Percentiles rank a stretch among this genome's conserved stretches.
These are phyloP conservation scores for Drosophila pallidifrons DNA, from an alignment of 1,140 invertebrate species.

Conservation along the genomic window DNA sequence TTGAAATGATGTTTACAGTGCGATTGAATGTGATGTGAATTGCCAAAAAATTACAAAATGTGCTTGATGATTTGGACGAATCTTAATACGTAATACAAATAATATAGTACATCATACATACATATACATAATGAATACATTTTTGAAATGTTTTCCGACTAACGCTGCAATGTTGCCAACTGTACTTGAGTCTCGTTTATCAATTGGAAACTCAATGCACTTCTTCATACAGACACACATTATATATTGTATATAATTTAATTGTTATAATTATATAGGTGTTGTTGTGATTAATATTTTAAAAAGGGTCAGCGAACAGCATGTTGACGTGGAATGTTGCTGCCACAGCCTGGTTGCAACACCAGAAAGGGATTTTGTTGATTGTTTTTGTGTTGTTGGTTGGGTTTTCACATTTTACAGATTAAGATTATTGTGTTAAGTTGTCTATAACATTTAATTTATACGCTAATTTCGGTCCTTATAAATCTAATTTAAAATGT, in stretches of 20 bases:
- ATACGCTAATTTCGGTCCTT: constrained; percentile 65
- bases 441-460: constrained; percentile 76
- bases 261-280: constrained; percentile 9
- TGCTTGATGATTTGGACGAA: constrained; percentile 22
- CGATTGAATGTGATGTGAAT: constrained; percentile 17
- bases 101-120: constrained; percentile 6
- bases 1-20: constrained; percentile 15
- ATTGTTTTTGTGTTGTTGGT: constrained; percentile 7
- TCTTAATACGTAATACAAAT: constrained; percentile 25
- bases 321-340: constrained; percentile 60
- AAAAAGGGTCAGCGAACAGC: constrained; percentile 8
- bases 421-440: constrained; percentile 39
- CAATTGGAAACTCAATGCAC: constrained; percentile 33
- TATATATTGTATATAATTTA: constrained; percentile 26
- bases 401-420: constrained; percentile 20
- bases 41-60: constrained; percentile 59
- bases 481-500: constrained; percentile 74
- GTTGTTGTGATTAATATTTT: not conserved
- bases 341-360: constrained; percentile 17
- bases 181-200: constrained; percentile 28
- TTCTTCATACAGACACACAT: constrained; percentile 1
- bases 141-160: constrained; percentile 23
- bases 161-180: not conserved
- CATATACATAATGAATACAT: constrained; percentile 33
- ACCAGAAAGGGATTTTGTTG: not conserved